These are phyloP conservation scores for Drosophila subobscura DNA, from an alignment of 1,140 invertebrate genomes.

Conservation along the genomic window DNA sequence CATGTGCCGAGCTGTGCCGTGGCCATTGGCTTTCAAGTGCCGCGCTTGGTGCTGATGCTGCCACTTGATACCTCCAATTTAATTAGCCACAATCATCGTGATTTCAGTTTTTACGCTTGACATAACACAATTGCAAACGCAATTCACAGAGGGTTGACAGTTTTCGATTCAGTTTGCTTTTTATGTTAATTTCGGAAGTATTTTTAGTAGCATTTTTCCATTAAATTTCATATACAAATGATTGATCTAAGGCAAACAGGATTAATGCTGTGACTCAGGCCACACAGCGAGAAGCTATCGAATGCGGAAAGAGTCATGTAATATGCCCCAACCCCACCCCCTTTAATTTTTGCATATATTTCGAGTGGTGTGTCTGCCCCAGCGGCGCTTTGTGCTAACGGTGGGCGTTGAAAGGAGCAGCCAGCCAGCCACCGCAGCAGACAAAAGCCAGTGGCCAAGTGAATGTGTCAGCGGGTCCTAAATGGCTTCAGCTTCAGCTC, in stretches of 20 bases:
- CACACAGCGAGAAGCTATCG: conserved; percentile 43
- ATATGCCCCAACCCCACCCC: conserved; percentile 20
- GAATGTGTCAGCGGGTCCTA: conserved; percentile 67
- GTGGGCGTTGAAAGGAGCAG: conserved; percentile 46
- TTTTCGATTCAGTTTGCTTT: conserved; percentile 55
- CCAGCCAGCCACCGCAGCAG: conserved; percentile 44
- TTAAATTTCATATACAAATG: conserved; percentile 12
- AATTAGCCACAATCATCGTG: conserved; percentile 66
- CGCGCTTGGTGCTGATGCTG: conserved; percentile 37
- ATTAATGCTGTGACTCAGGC: conserved; percentile 68
- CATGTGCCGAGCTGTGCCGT: conserved; percentile 1
- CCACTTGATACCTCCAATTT: conserved; percentile 39
- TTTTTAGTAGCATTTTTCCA: conserved; percentile 28
- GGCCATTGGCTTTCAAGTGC: conserved; percentile 66
- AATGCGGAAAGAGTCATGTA: conserved; percentile 72
- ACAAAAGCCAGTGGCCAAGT: conserved; percentile 59
- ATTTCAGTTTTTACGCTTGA: conserved; percentile 39
- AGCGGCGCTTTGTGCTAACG: conserved; percentile 37
- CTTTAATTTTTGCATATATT: conserved; percentile 41
- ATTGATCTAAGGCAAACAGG: conserved; percentile 60
- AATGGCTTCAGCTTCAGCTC: conserved; percentile 6
- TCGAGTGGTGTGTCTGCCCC: conserved; percentile 34
- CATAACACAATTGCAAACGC: conserved; percentile 19
- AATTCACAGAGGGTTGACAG: conserved; percentile 33
- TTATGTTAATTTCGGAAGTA: conserved; percentile 72